Evolutionary conservation across 2,888 invertebrate species (phyloP).

Genomic region (Watsonalla cultraria): DNA sequence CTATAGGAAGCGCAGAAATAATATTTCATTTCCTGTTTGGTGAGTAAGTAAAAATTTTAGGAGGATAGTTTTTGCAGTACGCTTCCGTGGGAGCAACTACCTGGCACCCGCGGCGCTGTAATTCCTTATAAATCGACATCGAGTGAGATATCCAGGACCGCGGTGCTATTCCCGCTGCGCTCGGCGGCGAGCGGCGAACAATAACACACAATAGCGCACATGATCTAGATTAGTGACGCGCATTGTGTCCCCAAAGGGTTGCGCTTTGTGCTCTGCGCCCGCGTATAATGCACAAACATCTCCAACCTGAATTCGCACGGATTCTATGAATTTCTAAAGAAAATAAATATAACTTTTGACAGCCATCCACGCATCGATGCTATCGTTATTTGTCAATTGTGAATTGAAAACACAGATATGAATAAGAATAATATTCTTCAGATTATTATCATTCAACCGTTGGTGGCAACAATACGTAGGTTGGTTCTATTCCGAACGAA

Average conservation of each 20-base stretch:
- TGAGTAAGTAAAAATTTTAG: slow-evolving; percentile 45
- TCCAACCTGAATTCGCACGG: slow-evolving; percentile 66
- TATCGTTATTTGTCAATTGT: slow-evolving; percentile 69
- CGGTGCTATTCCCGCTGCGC: slow-evolving; percentile 46
- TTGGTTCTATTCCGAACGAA: slow-evolving; percentile 6
- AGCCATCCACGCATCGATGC: slow-evolving; percentile 64
- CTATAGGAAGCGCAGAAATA: slow-evolving; percentile 57
- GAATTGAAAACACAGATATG: slow-evolving; percentile 52
- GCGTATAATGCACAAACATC: slow-evolving; percentile 68
- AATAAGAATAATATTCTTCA: slow-evolving; percentile 34
- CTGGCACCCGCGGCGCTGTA: slow-evolving; percentile 67
- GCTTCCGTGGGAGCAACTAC: slow-evolving; percentile 71
- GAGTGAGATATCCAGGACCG: slow-evolving; percentile 69
- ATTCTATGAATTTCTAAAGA: slow-evolving; percentile 77
- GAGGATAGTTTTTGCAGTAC: slow-evolving; percentile 56
- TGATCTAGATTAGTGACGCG: slow-evolving; percentile 78
- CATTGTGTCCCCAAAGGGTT: slow-evolving; percentile 78
- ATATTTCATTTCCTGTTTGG: slow-evolving; percentile 74
- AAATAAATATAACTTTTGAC: slow-evolving; percentile 79
- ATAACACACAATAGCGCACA: slow-evolving; percentile 66
- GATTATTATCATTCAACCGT: slow-evolving; percentile 11
- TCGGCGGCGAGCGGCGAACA: slow-evolving; percentile 36
- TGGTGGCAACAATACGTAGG: slow-evolving; percentile 5
- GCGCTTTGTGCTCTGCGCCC: slow-evolving; percentile 54
- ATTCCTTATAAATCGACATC: slow-evolving; percentile 77